Conservation (phyloP, 2,888 invertebrate species). For the Drosophila mimica region DNA sequence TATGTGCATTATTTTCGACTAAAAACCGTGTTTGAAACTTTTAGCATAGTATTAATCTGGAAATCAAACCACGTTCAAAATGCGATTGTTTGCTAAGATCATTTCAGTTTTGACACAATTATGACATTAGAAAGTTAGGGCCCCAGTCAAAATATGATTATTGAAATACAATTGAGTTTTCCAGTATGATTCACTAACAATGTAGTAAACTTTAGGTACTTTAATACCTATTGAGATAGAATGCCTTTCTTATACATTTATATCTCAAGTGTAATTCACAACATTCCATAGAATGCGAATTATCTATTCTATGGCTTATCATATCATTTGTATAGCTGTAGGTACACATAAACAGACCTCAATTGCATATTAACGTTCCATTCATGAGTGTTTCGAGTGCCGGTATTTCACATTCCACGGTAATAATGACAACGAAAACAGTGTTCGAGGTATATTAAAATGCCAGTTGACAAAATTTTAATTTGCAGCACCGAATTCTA, state of each 20-base stretch:
- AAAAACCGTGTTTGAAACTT: background rate
- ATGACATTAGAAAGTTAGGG: background rate
- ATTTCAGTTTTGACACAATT: too few relatives aligned
- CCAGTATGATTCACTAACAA: background rate
- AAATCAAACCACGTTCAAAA: background rate
- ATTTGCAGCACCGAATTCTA: slow-evolving; percentile 63
- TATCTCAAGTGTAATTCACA: background rate
- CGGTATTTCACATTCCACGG: slow-evolving; percentile 44
- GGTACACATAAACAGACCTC: background rate
- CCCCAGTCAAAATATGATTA: background rate
- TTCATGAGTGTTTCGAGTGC: slow-evolving; percentile 14
- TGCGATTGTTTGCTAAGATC: background rate
- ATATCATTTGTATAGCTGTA: slow-evolving; percentile 7
- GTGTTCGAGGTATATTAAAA: slow-evolving; percentile 50
- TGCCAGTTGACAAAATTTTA: slow-evolving; percentile 68
- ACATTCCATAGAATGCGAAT: slow-evolving; percentile 4
- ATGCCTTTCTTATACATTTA: background rate
- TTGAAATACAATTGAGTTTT: background rate
- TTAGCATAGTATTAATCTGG: too few relatives aligned
- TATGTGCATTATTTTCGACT: background rate
- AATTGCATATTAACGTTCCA: slow-evolving; percentile 26
- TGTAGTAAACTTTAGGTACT: background rate
- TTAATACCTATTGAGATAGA: background rate
- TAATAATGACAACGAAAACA: slow-evolving; percentile 31
- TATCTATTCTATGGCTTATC: slow-evolving; percentile 15